Base-by-base conservation (phyloP, 2,888 invertebrate species). In the Machimus atricapillus region DNA sequence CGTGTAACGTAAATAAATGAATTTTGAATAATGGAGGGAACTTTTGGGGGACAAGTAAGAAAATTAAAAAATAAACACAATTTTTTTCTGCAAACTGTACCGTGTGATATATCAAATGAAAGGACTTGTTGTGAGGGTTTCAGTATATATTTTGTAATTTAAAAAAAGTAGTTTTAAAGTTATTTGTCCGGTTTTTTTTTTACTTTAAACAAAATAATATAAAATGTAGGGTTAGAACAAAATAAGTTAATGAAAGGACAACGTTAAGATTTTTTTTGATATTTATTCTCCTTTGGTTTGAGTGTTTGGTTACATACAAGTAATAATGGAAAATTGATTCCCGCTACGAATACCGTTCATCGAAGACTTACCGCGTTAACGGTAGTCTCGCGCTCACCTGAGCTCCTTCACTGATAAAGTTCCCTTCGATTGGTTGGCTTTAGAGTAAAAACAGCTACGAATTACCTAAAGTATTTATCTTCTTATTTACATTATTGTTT, bases 201-300 rank as follows among this genome's bases (percentile, higher is more conserved):
- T 2, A 31, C 1, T 31, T 31, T 7, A 40, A 40, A 40, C 9
- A 40, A 40, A 40, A 40, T 40, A 40, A 8, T 43, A 43, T 0
- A 4, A 46, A 23, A 12, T 9, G 6, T n/a, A 23, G 19, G 23
- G 23, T 23, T 66, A 19, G 27, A 66, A 66, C 1, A 66, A 0
- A n/a, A 19, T 56, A 56, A 56, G 19, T 19, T 23, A 66, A 52
- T 52, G n/a, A 52, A 58, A 81, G 34, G 56, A n/a, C 56, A 56
- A n/a, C n/a, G 16, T 81, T 40, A 81, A 52, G 46, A 16, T 81
- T 81, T 81, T 81, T 81, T 81, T 81, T 27, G 34, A 56, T 81
- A 81, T 81, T 81, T 81, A 81, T 56, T 81, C 56, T 81, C 81
- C 81, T 81, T 81, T 81, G 81, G 81, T 81, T 81, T 81, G 81